Conservation (phyloP, 1,140 invertebrate genomes). For the Hyles euphorbiae region DNA sequence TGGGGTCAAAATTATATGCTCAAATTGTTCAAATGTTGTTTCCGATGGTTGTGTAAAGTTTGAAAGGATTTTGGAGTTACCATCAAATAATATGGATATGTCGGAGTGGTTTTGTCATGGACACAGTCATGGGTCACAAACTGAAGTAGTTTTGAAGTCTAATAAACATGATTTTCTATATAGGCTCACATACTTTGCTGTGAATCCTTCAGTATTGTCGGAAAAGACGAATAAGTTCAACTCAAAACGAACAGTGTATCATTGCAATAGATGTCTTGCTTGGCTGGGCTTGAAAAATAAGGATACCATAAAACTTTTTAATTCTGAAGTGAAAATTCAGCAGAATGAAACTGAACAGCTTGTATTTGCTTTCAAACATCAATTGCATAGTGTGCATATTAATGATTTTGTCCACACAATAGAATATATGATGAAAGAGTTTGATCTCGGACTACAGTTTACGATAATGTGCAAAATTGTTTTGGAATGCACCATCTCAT, state of each 20-base stretch:
- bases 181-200: slow-evolving; percentile 66
- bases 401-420: slow-evolving; percentile 72
- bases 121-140: slow-evolving; percentile 32
- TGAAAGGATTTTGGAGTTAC: slow-evolving; percentile 74
- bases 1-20: slow-evolving; percentile 62
- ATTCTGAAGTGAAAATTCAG: slow-evolving; percentile 61
- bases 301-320: slow-evolving; percentile 62
- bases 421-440: slow-evolving; percentile 65
- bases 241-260: slow-evolving; percentile 58
- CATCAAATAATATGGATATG: slow-evolving; percentile 72
- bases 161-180: slow-evolving; percentile 72
- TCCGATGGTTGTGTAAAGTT: slow-evolving; percentile 55
- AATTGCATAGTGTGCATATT: slow-evolving; percentile 38
- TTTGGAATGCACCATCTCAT: slow-evolving; percentile 56
- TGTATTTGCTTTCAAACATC: slow-evolving; percentile 42
- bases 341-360: slow-evolving; percentile 34
- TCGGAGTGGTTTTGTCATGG: slow-evolving; percentile 77
- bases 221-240: slow-evolving; percentile 63
- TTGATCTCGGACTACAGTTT: slow-evolving; percentile 67
- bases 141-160: slow-evolving; percentile 48
- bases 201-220: slow-evolving; percentile 58
- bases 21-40: slow-evolving; percentile 71
- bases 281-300: slow-evolving; percentile 72
- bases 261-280: slow-evolving; percentile 74
- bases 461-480: slow-evolving; percentile 69